A percentile compares a stretch with the other conserved stretches of the same genome.
Evolutionary conservation across 2,888 invertebrate species (phyloP).

Genomic region (Troides oblongomaculatus): DNA sequence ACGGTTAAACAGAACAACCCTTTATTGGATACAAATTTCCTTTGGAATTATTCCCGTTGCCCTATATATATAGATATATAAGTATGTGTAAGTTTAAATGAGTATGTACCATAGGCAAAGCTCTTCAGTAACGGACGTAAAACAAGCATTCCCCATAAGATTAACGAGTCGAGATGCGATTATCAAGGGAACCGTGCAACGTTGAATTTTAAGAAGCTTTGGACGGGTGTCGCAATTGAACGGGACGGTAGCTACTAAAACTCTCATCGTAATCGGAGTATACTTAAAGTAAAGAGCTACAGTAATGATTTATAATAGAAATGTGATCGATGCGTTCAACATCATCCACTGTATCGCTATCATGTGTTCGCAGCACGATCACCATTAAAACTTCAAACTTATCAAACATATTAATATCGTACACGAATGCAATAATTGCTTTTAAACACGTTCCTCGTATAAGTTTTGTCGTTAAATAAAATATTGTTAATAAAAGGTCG

Average conservation of each 20-base stretch:
- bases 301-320: conserved; percentile 48
- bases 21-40: no score
- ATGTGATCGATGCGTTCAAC: conserved; percentile 48
- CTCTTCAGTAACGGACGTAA: conserved; percentile 15
- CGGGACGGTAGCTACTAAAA: conserved; percentile 50
- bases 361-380: conserved; percentile 15
- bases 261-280: conserved; percentile 50
- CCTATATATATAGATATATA: no score
- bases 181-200: conserved; percentile 39
- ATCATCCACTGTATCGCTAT: conserved; percentile 32
- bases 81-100: background rate
- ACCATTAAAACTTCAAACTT: no score
- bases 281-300: conserved; percentile 44
- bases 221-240: conserved; percentile 39
- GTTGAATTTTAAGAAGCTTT: conserved; percentile 50
- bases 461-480: no score
- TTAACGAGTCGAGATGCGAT: conserved; percentile 45
- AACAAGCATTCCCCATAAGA: conserved; percentile 40
- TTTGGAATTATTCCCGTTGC: no score
- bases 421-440: no score
- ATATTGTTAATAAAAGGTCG: no score
- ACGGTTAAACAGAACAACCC: no score
- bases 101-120: conserved; percentile 5
- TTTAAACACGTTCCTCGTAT: no score
- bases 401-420: no score